A percentile compares a stretch with the other conserved stretches of the same genome.
Evolutionary conservation across 1,140 invertebrate species (phyloP).

Genomic region (Melanaphis sacchari): DNA sequence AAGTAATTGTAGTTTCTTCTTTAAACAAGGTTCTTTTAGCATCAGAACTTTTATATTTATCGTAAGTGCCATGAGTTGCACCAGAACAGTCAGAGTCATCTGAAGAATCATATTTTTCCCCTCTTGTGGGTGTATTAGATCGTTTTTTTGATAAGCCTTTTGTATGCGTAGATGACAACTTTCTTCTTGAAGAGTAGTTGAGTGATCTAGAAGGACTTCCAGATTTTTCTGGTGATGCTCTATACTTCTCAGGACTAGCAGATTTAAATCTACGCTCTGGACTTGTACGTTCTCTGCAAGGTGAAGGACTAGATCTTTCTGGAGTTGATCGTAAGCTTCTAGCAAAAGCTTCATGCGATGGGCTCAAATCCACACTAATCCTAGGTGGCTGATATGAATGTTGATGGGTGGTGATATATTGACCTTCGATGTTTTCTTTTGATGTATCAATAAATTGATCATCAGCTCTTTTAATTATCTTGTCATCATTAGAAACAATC

Average conservation of each 20-base stretch:
- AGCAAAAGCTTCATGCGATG: slow-evolving; percentile 75
- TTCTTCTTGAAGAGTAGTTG: background rate
- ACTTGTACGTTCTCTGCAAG: slow-evolving; percentile 65
- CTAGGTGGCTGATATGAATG: slow-evolving; percentile 67
- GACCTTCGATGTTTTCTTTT: slow-evolving; percentile 63
- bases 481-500: background rate
- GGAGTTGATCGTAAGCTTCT: slow-evolving; percentile 71
- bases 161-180: slow-evolving; percentile 32
- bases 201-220: slow-evolving; percentile 32
- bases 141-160: slow-evolving; percentile 56
- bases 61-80: slow-evolving; percentile 43
- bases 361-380: slow-evolving; percentile 69
- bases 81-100: slow-evolving; percentile 55
- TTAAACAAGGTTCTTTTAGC: slow-evolving; percentile 35
- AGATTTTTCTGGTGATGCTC: slow-evolving; percentile 36
- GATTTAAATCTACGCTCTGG: slow-evolving; percentile 61
- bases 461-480: slow-evolving; percentile 58
- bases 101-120: slow-evolving; percentile 28
- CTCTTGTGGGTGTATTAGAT: slow-evolving; percentile 36
- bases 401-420: slow-evolving; percentile 71
- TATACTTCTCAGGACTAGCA: slow-evolving; percentile 37
- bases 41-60: slow-evolving; percentile 3
- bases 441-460: slow-evolving; percentile 57
- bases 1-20: slow-evolving; percentile 45
- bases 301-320: slow-evolving; percentile 65